Base-by-base conservation (phyloP, 64 coral and sea anemone genomes). In the Montipora sp. region DNA sequence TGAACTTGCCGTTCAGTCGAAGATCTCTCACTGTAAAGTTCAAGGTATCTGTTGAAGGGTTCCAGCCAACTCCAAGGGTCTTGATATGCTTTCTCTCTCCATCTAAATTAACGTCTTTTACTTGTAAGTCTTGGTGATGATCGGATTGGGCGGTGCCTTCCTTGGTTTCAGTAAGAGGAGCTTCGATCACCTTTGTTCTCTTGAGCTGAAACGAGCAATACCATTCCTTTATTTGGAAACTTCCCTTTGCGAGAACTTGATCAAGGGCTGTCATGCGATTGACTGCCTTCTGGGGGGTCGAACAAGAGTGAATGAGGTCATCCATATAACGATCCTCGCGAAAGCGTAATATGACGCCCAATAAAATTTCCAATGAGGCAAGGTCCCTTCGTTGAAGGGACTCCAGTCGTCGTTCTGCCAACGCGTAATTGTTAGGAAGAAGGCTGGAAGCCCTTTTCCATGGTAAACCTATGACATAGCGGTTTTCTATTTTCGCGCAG, bases 141-240 rank as follows among this genome's bases (percentile, higher is more conserved):
- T 24, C 24, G 24, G 24, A 24, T 24, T 24, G 24, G 24, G 24
- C 24, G 24, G 24, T 24, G 24, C 24, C 24, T 24, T 24, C 24
- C 24, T 24, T 24, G 24, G 24, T 24, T 24, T 24, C 24, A 24
- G 24, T 24, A 24, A 24, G 24, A 24, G 24, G 24, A 24, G 24
- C 24, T 24, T 24, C 24, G 24, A 24, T 24, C 24, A 24, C 24
- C 24, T 24, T 1, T 24, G 24, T 24, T 24, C 24, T 24, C 24
- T 24, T 24, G 0, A 9, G 2, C 51, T 55, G 51, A 12, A 15
- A 53, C 4, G 71, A 57, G 23, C 15, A 71, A 19, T 47, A 22
- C 87, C 87, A 76, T 60, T 89, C 47, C 22, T 89, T 89, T 12
- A 89, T 89, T 16, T 75, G 51, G 47, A 77, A 89, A 48, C 87